These are phyloP conservation scores for Apteryx mantelli DNA, from an alignment of 2,113 vertebrate species.

Conservation along the genomic window DNA sequence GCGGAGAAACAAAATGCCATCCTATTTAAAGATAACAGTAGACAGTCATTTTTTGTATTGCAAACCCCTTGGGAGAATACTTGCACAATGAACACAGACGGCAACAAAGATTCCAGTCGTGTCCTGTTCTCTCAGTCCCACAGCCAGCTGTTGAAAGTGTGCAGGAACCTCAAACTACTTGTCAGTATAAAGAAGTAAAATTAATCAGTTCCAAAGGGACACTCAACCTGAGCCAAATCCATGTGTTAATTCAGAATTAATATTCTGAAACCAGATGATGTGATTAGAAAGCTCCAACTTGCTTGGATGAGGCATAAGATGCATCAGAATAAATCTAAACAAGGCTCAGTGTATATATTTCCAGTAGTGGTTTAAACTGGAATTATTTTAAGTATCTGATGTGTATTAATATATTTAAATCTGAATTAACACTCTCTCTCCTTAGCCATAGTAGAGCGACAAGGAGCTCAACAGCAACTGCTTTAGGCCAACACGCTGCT, in stretches of 20 bases:
- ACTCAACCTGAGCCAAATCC: background rate
- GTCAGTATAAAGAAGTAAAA: background rate
- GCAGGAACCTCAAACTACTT: background rate
- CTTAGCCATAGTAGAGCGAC: background rate
- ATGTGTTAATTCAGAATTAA: background rate
- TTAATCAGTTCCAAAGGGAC: background rate
- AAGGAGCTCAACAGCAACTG: background rate
- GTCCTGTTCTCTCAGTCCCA: background rate
- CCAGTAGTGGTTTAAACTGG: background rate
- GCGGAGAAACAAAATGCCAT: background rate
- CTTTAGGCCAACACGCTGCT: background rate
- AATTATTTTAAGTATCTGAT: background rate
- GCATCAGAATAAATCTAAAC: background rate
- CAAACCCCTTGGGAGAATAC: background rate
- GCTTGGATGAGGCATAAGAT: background rate
- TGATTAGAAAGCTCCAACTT: background rate
- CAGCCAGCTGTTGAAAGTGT: background rate
- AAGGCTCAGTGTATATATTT: rapidly evolving
- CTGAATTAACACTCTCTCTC: background rate
- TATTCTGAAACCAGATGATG: background rate
- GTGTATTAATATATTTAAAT: background rate
- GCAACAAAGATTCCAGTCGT: background rate
- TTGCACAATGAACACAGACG: background rate
- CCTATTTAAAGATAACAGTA: background rate
- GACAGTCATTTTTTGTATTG: background rate